phyloP scores from a whole-genome alignment of 2,113 vertebrate genomes.

The Ceratotherium simum region DNA sequence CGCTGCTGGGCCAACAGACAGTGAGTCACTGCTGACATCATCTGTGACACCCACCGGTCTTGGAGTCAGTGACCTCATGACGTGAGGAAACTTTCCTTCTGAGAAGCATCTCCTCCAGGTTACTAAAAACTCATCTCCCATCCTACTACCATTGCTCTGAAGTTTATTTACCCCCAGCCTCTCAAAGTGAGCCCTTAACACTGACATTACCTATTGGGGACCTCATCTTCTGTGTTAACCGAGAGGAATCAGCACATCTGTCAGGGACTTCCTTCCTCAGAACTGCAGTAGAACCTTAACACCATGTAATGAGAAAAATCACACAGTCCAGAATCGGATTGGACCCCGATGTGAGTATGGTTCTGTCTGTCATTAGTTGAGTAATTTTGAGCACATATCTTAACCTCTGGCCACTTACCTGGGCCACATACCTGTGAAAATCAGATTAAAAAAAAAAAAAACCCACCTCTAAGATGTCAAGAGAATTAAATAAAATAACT shows the following conservation, averaged over 20 bases:
- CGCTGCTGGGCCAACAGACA: background rate
- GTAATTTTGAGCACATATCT: background rate
- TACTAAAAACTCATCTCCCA: background rate
- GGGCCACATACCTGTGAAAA: background rate
- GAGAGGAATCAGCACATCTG: background rate
- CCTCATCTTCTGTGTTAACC: background rate
- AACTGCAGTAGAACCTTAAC: background rate
- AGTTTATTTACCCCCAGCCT: background rate
- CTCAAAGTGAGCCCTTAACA: background rate
- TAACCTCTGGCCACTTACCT: background rate
- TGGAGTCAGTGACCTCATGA: slow-evolving; percentile 37
- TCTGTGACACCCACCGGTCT: background rate
- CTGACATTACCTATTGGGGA: background rate
- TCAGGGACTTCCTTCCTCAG: background rate
- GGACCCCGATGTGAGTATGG: background rate
- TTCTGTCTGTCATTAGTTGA: background rate
- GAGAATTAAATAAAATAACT: background rate
- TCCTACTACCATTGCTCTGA: background rate
- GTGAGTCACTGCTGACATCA: slow-evolving; percentile 66
- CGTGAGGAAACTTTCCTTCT: slow-evolving; percentile 65
- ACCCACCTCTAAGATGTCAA: background rate
- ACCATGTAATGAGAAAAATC: background rate
- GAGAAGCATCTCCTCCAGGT: slow-evolving; percentile 36
- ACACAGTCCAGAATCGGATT: background rate
- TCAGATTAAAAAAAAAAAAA: background rate